A percentile compares a stretch with the other conserved stretches of the same genome.
phyloP scores from a whole-genome alignment of 2,888 invertebrate species.

The Scaptomyza polygonia region DNA sequence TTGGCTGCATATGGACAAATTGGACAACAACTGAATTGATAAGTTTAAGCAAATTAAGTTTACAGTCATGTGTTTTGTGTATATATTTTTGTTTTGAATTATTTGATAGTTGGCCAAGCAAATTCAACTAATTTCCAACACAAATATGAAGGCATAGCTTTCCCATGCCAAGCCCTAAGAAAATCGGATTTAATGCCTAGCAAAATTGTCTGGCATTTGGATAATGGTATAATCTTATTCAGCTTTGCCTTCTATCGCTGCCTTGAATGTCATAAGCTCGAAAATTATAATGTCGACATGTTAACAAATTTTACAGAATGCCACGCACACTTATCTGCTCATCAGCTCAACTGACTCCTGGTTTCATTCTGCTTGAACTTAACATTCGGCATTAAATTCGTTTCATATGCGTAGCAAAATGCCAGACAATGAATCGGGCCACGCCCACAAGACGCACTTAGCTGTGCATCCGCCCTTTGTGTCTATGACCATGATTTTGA shows the following conservation, averaged over 20 bases:
- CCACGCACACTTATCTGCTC: slow-evolving; percentile 30
- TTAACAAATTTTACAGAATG: slow-evolving; percentile 68
- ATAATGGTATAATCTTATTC: slow-evolving; percentile 9
- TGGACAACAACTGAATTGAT: neutral
- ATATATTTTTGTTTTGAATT: neutral
- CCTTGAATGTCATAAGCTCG: slow-evolving; percentile 46
- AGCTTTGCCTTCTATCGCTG: slow-evolving; percentile 2
- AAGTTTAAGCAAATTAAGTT: slow-evolving; percentile 6
- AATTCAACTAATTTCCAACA: slow-evolving; percentile 15
- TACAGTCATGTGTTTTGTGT: neutral
- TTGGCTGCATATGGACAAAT: slow-evolving; percentile 2
- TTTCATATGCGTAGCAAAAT: slow-evolving; percentile 67
- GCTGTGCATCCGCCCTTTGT: slow-evolving; percentile 13
- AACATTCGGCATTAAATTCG: slow-evolving; percentile 49
- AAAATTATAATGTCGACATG: slow-evolving; percentile 62
- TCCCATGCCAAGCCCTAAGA: neutral
- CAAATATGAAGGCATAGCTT: slow-evolving; percentile 12
- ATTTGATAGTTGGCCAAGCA: slow-evolving; percentile 10
- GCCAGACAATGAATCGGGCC: slow-evolving; percentile 49
- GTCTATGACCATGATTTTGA: slow-evolving; percentile 60
- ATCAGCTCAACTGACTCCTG: too few species aligned
- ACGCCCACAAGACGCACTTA: slow-evolving; percentile 23
- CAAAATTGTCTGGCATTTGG: slow-evolving; percentile 33
- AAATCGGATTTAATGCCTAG: slow-evolving; percentile 6
- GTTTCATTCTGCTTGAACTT: too few species aligned